Evolutionary conservation across 2,888 invertebrate genomes (phyloP).

Genomic region (Sinotaia quadrata): DNA sequence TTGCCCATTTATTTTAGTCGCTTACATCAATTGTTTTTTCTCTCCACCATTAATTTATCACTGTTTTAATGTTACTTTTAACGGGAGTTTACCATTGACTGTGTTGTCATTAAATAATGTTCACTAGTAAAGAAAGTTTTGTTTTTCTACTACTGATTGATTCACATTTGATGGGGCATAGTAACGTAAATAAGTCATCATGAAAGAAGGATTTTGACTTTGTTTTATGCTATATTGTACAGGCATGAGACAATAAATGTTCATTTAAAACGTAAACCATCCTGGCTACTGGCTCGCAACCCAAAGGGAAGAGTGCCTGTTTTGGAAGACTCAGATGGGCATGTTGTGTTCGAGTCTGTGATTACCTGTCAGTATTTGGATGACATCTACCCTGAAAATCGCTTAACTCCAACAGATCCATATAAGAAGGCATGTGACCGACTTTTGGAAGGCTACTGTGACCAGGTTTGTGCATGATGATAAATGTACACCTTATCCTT

Average conservation of each 20-base stretch:
- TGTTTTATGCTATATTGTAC: slow-evolving; percentile 23
- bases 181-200: too few relatives aligned
- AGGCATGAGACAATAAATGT: slow-evolving; percentile 75
- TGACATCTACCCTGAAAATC: slow-evolving; percentile 75
- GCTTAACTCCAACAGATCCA: slow-evolving; percentile 74
- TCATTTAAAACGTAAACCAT: slow-evolving; percentile 74
- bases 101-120: too few relatives aligned
- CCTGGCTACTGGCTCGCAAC: slow-evolving; percentile 74
- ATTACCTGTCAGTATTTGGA: slow-evolving; percentile 77
- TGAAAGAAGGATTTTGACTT: too few relatives aligned
- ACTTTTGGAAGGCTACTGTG: slow-evolving; percentile 56
- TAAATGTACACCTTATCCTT: too few relatives aligned
- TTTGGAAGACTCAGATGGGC: slow-evolving; percentile 71
- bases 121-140: too few relatives aligned
- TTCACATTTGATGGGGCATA: too few relatives aligned
- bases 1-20: too few relatives aligned
- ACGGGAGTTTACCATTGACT: too few relatives aligned
- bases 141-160: too few relatives aligned
- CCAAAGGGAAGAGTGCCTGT: slow-evolving; percentile 74
- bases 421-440: slow-evolving; percentile 57
- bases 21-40: too few relatives aligned
- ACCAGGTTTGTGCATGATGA: slow-evolving; percentile 56
- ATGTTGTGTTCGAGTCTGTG: slow-evolving; percentile 75
- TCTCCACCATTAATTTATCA: too few relatives aligned
- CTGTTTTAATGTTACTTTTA: too few relatives aligned